A percentile compares a stretch with the other conserved stretches of the same genome.
Evolutionary conservation across 1,140 invertebrate species (phyloP).

Genomic region (Gryon sp.): DNA sequence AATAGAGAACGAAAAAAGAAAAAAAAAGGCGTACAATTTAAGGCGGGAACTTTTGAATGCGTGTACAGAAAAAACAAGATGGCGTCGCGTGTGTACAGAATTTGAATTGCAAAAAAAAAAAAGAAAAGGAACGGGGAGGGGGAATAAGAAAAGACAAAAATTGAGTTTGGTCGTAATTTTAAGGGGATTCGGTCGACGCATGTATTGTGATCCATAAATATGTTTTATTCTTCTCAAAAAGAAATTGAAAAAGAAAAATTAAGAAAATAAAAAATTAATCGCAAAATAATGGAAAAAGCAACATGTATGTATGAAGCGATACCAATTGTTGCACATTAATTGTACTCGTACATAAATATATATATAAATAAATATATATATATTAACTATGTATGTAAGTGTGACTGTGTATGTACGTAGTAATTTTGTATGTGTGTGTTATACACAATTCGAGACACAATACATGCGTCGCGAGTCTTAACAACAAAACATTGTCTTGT

Average conservation of each 20-base stretch:
- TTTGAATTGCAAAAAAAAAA: conserved; percentile 72
- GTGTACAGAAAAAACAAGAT: conserved; percentile 80
- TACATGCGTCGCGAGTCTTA: conserved; percentile 69
- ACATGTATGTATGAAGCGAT: conserved; percentile 44
- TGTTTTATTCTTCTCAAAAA: conserved; percentile 44
- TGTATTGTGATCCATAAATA: conserved; percentile 65
- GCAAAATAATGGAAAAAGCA: too few species aligned
- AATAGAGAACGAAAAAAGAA: conserved; percentile 44
- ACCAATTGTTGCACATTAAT: conserved; percentile 52
- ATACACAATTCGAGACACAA: conserved; percentile 57
- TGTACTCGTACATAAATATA: conserved; percentile 26
- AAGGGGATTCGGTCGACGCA: conserved; percentile 67
- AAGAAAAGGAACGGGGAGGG: conserved; percentile 63
- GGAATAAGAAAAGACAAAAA: conserved; percentile 32
- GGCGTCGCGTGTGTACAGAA: conserved; percentile 80
- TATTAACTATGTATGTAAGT: conserved; percentile 26
- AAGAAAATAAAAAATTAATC: conserved; percentile 1
- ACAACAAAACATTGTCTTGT: conserved; percentile 78
- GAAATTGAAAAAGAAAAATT: conserved; percentile 6
- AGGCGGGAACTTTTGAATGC: conserved; percentile 73
- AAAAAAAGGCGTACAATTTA: conserved; percentile 65
- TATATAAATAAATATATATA: neutral
- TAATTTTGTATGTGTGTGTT: too few species aligned
- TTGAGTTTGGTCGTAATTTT: conserved; percentile 74
- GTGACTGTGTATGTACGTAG: conserved; percentile 36